phyloP scores from a whole-genome alignment of 1,140 invertebrate genomes.

The Leptoteleia sp. region DNA sequence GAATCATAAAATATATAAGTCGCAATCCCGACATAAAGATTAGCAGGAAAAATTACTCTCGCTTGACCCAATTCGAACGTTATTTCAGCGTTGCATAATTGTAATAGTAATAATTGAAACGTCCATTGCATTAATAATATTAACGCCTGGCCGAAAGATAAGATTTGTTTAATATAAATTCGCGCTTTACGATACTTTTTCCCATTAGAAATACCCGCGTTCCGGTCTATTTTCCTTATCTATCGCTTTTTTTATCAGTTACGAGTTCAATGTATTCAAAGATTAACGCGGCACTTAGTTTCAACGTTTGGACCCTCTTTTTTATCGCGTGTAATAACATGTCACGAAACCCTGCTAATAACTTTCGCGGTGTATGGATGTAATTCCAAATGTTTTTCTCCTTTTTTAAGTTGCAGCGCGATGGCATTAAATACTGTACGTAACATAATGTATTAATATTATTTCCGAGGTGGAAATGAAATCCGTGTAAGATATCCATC shows the following conservation, averaged over 20 bases:
- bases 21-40: constrained; percentile 9
- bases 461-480: no score
- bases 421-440: neutral
- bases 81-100: neutral
- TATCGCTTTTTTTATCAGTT: constrained; percentile 5
- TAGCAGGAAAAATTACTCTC: constrained; percentile 9
- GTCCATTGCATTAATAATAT: neutral
- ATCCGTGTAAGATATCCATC: no score
- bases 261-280: constrained; percentile 13
- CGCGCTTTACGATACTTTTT: constrained; percentile 1
- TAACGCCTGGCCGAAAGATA: neutral
- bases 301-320: constrained; percentile 4
- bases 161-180: neutral
- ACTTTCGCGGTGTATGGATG: constrained; percentile 3
- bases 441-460: no score
- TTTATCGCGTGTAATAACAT: constrained; percentile 20
- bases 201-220: neutral
- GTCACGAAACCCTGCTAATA: constrained; percentile 1
- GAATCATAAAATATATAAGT: constrained; percentile 21
- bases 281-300: neutral
- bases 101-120: no score
- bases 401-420: neutral
- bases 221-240: neutral
- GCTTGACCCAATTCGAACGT: constrained; percentile 14
- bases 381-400: neutral